Evolutionary conservation across 2,797 vertebrate genomes (phyloP).

Genomic region (Darevskia nairensis): DNA sequence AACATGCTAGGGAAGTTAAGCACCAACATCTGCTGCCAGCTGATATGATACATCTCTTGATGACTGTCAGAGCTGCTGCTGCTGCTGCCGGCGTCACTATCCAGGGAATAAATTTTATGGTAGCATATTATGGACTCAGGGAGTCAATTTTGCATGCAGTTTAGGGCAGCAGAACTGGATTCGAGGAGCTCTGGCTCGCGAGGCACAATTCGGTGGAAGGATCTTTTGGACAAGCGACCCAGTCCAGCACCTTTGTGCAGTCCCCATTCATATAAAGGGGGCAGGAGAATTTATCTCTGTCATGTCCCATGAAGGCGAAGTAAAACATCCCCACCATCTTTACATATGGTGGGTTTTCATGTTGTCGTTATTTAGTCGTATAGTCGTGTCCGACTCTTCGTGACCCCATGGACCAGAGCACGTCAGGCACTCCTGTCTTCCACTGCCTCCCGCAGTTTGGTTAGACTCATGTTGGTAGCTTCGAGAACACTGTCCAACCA

Average conservation of each 20-base stretch:
- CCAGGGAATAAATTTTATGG: constrained; percentile 11
- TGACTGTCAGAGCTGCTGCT: constrained; percentile 42
- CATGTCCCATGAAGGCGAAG: neutral
- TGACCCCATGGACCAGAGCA: too few species aligned
- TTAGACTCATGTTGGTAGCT: too few species aligned
- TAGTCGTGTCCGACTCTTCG: too few species aligned
- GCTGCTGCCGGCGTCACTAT: constrained; percentile 1
- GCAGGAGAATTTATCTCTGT: neutral
- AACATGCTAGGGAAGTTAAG: constrained; percentile 36
- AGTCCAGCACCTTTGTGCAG: neutral
- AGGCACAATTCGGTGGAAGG: neutral
- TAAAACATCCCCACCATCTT: neutral
- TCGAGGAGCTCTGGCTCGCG: neutral
- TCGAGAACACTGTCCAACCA: too few species aligned
- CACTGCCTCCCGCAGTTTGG: too few species aligned
- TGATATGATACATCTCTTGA: constrained; percentile 45
- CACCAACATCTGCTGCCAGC: constrained; percentile 52
- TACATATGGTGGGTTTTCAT: too few species aligned
- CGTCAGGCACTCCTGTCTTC: too few species aligned
- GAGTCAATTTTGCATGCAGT: neutral
- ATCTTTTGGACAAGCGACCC: neutral
- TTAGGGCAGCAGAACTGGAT: neutral
- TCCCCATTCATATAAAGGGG: neutral
- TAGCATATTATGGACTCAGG: neutral
- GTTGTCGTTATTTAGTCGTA: too few species aligned